Evolutionary conservation across 2,113 vertebrate genomes (phyloP).

Genomic region (Esox niger): DNA sequence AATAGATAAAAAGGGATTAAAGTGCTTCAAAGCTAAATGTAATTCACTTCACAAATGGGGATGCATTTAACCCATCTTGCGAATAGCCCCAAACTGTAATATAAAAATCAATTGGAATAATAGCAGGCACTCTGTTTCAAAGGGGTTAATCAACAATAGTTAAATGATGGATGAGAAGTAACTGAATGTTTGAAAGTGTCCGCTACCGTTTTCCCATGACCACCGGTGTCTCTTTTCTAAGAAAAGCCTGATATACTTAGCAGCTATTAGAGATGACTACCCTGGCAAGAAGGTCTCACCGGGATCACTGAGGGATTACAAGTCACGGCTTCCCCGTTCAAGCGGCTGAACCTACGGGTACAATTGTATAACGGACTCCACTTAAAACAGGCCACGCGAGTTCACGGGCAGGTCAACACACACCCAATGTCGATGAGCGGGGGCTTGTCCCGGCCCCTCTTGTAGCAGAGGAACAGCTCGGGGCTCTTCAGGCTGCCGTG

Average conservation of each 20-base stretch:
- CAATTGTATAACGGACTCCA: too few species aligned
- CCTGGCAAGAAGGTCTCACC: too few species aligned
- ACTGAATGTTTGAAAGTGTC: too few species aligned
- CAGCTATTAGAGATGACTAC: background rate
- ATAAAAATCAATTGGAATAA: background rate
- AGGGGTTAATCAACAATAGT: background rate
- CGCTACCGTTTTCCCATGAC: background rate
- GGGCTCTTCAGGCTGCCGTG: constrained; percentile 97
- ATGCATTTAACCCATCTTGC: background rate
- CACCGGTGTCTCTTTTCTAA: background rate
- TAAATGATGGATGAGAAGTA: background rate
- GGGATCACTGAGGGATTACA: too few species aligned
- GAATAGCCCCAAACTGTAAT: background rate
- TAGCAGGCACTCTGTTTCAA: background rate
- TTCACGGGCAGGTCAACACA: constrained; percentile 44
- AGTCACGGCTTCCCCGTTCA: background rate
- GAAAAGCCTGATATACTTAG: background rate
- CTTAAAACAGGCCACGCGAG: too few species aligned
- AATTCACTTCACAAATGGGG: background rate
- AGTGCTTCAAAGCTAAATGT: background rate
- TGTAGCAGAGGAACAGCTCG: constrained; percentile 95
- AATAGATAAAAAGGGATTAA: background rate
- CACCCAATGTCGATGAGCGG: constrained; percentile 94
- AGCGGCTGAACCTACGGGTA: too few species aligned
- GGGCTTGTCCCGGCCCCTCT: constrained; percentile 84